These are phyloP conservation scores for Gorsachius goisagi DNA, from an alignment of 2,113 vertebrate genomes.

Conservation along the genomic window DNA sequence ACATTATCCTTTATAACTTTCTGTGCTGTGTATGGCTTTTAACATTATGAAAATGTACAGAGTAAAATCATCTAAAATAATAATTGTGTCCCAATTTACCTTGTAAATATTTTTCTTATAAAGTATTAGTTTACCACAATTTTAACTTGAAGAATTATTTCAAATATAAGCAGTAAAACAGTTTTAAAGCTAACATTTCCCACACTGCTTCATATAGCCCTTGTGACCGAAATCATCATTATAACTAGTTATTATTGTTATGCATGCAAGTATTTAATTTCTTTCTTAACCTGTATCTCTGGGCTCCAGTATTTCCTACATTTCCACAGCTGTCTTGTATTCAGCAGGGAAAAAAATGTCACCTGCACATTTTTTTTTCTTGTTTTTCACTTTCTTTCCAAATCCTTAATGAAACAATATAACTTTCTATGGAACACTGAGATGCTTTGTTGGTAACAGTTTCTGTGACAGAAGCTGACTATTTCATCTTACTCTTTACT, in stretches of 20 bases:
- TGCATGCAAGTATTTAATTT: not conserved
- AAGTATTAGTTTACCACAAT: not conserved
- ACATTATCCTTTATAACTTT: not conserved
- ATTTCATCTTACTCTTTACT: not conserved
- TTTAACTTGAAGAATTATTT: not conserved
- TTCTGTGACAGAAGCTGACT: not conserved
- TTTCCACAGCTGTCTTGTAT: not conserved
- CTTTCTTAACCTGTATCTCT: not conserved
- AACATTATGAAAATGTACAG: not conserved
- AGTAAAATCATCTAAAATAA: not conserved
- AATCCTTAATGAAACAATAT: not conserved
- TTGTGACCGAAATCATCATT: not conserved
- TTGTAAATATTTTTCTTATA: not conserved
- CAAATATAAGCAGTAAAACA: not conserved
- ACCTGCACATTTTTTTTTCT: not conserved
- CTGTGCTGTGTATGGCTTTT: not conserved
- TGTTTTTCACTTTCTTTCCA: conserved; percentile 2
- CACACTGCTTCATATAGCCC: not conserved
- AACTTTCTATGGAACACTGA: not conserved
- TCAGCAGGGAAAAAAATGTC: not conserved
- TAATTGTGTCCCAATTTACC: not conserved
- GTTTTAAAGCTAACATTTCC: not conserved
- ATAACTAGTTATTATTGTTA: not conserved
- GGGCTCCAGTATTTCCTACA: not conserved
- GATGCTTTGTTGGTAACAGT: not conserved